Evolutionary conservation across 1,140 invertebrate species (phyloP).

Genomic region (Bilobella aurantiaca): DNA sequence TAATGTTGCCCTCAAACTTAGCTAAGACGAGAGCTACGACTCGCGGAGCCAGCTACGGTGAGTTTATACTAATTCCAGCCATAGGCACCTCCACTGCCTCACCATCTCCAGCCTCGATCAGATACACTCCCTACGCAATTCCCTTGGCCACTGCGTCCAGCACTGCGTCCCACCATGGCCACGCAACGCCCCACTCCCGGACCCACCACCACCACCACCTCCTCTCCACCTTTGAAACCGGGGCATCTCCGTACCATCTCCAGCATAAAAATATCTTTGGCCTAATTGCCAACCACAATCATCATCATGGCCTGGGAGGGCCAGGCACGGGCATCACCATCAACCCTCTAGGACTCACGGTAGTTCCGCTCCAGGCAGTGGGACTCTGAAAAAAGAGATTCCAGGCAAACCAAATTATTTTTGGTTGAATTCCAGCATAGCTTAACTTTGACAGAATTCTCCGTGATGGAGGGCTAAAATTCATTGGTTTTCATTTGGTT

Average conservation of each 20-base stretch:
- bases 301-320: constrained; percentile 18
- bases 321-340: constrained; percentile 33
- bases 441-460: not conserved
- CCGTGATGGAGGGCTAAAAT: not conserved
- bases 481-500: not conserved
- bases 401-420: no score
- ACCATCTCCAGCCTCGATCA: constrained; percentile 41
- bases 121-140: constrained; percentile 52
- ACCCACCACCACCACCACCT: constrained; percentile 36
- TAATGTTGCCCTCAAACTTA: constrained; percentile 90
- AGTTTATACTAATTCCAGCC: constrained; percentile 68
- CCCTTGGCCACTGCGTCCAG: constrained; percentile 42
- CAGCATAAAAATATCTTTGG: constrained; percentile 40
- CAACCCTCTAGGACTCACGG: constrained; percentile 33
- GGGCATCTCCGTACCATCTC: constrained; percentile 29
- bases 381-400: constrained; percentile 21
- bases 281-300: constrained; percentile 38
- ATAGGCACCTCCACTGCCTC: constrained; percentile 29
- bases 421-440: not conserved
- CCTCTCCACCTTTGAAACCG: constrained; percentile 32
- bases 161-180: constrained; percentile 42
- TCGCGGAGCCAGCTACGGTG: constrained; percentile 79
- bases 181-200: constrained; percentile 40
- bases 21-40: constrained; percentile 84
- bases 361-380: constrained; percentile 34